Conservation (phyloP, 2,888 invertebrate species). For the Philaethria dido region DNA sequence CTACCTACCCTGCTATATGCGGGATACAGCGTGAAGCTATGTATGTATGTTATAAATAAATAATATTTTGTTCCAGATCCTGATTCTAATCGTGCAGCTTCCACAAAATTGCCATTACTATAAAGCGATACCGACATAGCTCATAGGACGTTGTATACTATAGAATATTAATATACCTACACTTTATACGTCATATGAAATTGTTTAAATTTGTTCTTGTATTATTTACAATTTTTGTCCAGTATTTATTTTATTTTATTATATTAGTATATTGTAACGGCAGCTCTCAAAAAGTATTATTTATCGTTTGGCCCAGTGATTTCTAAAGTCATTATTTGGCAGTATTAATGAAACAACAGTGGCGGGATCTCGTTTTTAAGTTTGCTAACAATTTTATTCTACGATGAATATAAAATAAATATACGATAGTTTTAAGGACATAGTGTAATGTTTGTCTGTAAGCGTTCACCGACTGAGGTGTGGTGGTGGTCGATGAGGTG, state of each 20-base stretch:
- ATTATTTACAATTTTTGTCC: conserved; percentile 55
- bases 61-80: conserved; percentile 47
- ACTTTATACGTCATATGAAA: conserved; percentile 43
- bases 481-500: conserved; percentile 47
- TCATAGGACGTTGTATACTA: conserved; percentile 73
- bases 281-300: conserved; percentile 65
- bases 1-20: no score
- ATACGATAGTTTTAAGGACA: conserved; percentile 77
- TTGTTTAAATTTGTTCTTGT: conserved; percentile 62
- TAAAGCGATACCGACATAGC: conserved; percentile 57
- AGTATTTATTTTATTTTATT: conserved; percentile 40
- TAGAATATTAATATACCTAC: conserved; percentile 54
- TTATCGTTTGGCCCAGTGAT: conserved; percentile 45
- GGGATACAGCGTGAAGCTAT: no score
- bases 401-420: conserved; percentile 73
- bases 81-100: conserved; percentile 67
- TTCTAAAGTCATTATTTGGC: conserved; percentile 67
- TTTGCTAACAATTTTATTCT: conserved; percentile 65
- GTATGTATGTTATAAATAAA: no score
- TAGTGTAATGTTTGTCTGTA: conserved; percentile 68
- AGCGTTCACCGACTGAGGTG: conserved; percentile 65
- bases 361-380: conserved; percentile 74
- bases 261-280: conserved; percentile 40
- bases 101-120: conserved; percentile 78
- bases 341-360: conserved; percentile 71